Evolutionary conservation across 2,888 invertebrate species (phyloP).

Genomic region (Antheraea assamensis): DNA sequence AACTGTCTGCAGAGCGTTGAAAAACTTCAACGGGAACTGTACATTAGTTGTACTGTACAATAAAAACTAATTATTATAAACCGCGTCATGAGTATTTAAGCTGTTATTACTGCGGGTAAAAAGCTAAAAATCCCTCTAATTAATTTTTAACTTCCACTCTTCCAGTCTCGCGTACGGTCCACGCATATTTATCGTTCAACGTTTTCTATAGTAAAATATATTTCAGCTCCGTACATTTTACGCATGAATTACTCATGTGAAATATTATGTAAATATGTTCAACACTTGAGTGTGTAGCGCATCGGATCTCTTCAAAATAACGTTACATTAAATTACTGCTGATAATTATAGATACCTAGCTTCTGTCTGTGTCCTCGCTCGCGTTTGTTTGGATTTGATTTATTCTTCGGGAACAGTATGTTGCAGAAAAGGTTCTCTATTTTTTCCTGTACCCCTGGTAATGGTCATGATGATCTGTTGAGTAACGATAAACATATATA

Average conservation of each 20-base stretch:
- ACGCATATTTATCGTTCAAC: constrained; percentile 9
- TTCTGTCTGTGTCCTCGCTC: no score
- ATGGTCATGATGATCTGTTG: no score
- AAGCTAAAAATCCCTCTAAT: background rate
- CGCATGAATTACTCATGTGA: background rate
- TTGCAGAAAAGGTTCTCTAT: no score
- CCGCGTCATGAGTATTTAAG: background rate
- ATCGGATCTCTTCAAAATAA: background rate
- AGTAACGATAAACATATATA: no score
- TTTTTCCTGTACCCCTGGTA: no score
- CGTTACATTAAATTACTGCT: background rate
- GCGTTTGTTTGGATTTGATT: no score
- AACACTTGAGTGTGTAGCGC: background rate
- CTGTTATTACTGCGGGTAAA: background rate
- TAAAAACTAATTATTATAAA: background rate
- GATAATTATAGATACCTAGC: constrained; percentile 20
- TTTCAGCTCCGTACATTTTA: constrained; percentile 2
- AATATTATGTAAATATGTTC: constrained; percentile 14
- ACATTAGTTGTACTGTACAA: background rate
- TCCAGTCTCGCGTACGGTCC: background rate
- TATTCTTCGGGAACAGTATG: no score
- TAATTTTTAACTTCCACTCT: background rate
- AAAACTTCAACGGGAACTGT: background rate
- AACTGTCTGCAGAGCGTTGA: no score
- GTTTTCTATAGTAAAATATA: constrained; percentile 2